A percentile compares a stretch with the other conserved stretches of the same genome.
Conservation (phyloP, 2,888 invertebrate genomes). For the Allolobophora icterica region DNA sequence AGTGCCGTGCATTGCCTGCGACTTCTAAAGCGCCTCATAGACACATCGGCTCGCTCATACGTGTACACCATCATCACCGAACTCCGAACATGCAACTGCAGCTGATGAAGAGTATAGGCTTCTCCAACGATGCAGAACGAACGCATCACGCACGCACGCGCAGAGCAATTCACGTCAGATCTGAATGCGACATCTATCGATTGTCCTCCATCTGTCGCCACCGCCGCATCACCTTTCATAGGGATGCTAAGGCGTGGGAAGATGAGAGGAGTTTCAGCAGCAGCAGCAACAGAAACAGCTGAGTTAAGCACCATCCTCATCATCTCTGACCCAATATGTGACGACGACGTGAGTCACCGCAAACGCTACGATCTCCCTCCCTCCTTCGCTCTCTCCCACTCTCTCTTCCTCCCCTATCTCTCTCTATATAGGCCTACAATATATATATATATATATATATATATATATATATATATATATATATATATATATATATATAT, state of each 20-base stretch:
- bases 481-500: too few relatives aligned
- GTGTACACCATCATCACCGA: background rate
- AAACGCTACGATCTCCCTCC: background rate
- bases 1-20: background rate
- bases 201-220: background rate
- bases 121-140: background rate
- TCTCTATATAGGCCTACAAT: too few relatives aligned
- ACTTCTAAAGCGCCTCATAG: background rate
- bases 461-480: too few relatives aligned
- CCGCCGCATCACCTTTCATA: background rate
- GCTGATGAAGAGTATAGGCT: background rate
- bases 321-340: background rate
- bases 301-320: background rate
- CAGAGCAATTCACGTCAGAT: background rate
- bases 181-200: conserved; percentile 17
- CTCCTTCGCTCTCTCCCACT: too few relatives aligned
- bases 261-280: background rate
- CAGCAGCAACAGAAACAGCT: background rate
- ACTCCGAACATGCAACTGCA: background rate
- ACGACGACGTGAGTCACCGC: background rate
- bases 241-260: conserved; percentile 11
- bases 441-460: too few relatives aligned
- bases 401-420: too few relatives aligned
- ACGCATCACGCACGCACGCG: background rate
- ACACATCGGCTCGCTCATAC: background rate